phyloP scores from a whole-genome alignment of 2,888 invertebrate genomes.

The Malthinus seriepunctatus region DNA sequence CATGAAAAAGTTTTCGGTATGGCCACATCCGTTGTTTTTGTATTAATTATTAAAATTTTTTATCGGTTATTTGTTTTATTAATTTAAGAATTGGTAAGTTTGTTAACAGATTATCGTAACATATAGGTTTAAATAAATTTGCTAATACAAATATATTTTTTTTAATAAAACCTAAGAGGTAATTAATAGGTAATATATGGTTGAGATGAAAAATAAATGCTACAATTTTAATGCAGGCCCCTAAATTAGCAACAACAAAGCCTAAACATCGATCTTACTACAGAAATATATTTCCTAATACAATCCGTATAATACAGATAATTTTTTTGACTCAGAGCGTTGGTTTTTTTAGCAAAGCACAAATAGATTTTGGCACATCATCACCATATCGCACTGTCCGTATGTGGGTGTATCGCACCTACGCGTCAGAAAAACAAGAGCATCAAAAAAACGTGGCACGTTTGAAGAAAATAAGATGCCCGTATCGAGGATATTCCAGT shows the following conservation, averaged over 20 bases:
- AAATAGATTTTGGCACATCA: constrained; percentile 52
- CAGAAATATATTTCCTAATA: constrained; percentile 37
- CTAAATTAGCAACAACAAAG: constrained; percentile 40
- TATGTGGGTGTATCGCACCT: constrained; percentile 38
- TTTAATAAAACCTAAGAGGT: constrained; percentile 1
- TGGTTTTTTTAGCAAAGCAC: constrained; percentile 50
- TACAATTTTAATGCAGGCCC: constrained; percentile 21
- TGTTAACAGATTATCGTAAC: constrained; percentile 2
- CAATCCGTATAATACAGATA: constrained; percentile 42
- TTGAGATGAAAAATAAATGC: constrained; percentile 24
- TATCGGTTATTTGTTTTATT: background rate
- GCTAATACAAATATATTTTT: constrained; percentile 4
- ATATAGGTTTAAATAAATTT: background rate
- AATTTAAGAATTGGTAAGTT: background rate
- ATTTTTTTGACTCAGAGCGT: constrained; percentile 39
- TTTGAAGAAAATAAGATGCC: constrained; percentile 21
- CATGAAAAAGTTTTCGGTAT: no score
- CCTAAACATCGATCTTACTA: constrained; percentile 44
- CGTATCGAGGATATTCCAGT: constrained; percentile 28
- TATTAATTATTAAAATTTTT: no score
- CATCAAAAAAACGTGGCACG: constrained; percentile 39
- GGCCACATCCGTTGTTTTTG: no score
- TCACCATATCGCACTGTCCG: constrained; percentile 44
- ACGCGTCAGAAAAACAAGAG: constrained; percentile 46
- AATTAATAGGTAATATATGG: background rate